Evolutionary conservation across 2,888 invertebrate species (phyloP).

Genomic region (Lochmaea capreae): DNA sequence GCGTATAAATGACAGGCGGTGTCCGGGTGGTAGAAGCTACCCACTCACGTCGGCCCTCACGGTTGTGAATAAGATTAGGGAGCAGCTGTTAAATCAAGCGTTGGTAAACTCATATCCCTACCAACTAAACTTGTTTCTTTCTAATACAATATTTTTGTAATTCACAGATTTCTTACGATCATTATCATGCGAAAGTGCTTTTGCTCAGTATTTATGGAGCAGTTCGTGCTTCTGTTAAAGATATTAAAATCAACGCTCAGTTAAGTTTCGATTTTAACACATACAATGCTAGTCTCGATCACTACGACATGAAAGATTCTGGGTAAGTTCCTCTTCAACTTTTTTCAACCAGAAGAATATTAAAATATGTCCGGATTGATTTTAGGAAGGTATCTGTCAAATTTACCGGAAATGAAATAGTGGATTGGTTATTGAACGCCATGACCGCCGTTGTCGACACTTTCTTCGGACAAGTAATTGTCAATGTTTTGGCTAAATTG

Average conservation of each 20-base stretch:
- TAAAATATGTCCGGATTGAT: constrained; percentile 12
- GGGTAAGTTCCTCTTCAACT: constrained; percentile 48
- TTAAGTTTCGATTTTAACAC: constrained; percentile 50
- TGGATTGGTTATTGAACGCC: constrained; percentile 46
- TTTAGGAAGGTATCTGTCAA: constrained; percentile 45
- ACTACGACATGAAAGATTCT: constrained; percentile 51
- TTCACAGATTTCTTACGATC: constrained; percentile 67
- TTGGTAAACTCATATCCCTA: too few relatives aligned
- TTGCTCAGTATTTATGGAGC: constrained; percentile 69
- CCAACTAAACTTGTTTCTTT: too few relatives aligned
- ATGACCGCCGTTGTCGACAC: constrained; percentile 18
- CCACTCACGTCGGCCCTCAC: too few relatives aligned
- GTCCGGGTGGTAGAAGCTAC: too few relatives aligned
- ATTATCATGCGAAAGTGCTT: constrained; percentile 68
- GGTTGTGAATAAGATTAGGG: neutral
- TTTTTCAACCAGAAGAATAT: neutral
- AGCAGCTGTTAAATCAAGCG: neutral
- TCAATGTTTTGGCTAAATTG: constrained; percentile 66
- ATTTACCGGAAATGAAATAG: constrained; percentile 46
- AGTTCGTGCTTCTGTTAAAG: constrained; percentile 64
- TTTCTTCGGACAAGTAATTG: constrained; percentile 24
- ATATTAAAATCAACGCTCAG: constrained; percentile 47
- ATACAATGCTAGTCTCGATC: constrained; percentile 44
- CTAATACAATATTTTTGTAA: neutral
- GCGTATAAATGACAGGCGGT: too few relatives aligned